These are phyloP conservation scores for Antidorcas marsupialis DNA, from an alignment of 2,113 vertebrate species.

Conservation along the genomic window DNA sequence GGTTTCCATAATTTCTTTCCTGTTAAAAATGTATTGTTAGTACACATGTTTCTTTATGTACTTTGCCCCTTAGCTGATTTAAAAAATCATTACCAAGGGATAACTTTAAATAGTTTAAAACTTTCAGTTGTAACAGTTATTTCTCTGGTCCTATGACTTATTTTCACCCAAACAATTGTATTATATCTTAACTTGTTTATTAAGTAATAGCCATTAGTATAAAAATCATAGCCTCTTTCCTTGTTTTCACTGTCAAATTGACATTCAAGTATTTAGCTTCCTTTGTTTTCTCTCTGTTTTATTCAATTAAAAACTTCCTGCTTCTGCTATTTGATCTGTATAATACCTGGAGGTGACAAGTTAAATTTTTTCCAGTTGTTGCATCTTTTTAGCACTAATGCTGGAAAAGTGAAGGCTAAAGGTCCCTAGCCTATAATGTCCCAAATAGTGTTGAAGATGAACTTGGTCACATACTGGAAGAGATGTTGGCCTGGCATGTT, in stretches of 20 bases:
- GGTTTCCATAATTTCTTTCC: neutral
- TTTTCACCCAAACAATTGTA: neutral
- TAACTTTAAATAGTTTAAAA: conserved; percentile 17
- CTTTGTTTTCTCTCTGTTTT: neutral
- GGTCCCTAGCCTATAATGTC: neutral
- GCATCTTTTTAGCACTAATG: neutral
- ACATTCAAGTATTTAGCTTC: neutral
- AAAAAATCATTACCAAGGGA: neutral
- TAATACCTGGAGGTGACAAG: neutral
- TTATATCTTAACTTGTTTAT: conserved; percentile 19
- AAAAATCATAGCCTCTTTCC: neutral
- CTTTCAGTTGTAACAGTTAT: neutral
- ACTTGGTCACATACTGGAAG: neutral
- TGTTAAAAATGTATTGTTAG: neutral
- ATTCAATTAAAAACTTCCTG: neutral
- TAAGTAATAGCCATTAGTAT: neutral
- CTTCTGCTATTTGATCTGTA: neutral
- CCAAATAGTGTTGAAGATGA: conserved; percentile 12
- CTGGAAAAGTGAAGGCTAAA: neutral
- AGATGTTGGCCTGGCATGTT: neutral
- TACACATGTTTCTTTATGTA: neutral
- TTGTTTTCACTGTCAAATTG: neutral
- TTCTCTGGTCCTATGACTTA: neutral
- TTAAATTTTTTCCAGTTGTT: neutral
- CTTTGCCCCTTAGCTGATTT: neutral